Evolutionary conservation across 2,797 vertebrate species (phyloP), one percentile per base, ranked within the genome.

Genomic region (Antennarius maculatus): DNA sequence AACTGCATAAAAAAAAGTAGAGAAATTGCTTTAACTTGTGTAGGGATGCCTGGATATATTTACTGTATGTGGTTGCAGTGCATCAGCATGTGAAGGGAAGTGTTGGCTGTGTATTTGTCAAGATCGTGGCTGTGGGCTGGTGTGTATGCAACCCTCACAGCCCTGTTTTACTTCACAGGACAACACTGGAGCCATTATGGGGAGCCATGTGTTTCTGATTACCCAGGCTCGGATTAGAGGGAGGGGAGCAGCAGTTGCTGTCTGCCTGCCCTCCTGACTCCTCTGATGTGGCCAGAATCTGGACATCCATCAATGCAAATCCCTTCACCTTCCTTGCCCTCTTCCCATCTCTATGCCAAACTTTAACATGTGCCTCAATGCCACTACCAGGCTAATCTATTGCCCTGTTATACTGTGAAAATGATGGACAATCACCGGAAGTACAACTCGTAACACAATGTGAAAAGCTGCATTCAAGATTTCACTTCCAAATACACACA

Each of bases 201-300:
- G 66, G 68, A 79, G 77, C 84, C 91, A 93, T 93, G 88, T 92
- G 90, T 91, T 93, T 92, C 84, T 91, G 88, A 94, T 94, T 92
- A 93, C 74, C 72, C 79, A 53, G 71, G 85, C 87, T 48, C 79
- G 88, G 91, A 92, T 92, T 92, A 90, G 82, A 90, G 83, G 86
- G 88, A 86, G 82, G 80, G 83, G 76, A 88, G 79, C 83, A 75
- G 84, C 23, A 74, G 83, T 87, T 79, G 88, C 85, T 84, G 87
- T 85, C 83, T 84, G 80, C 79, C 68, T 60, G 75, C 76, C 66
- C 75, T 75, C 59, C 70, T 29, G 50, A 74, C 74, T 78, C 48
- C 71, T 86, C 77, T 83, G 79, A 90, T 92, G 89, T 90, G 90
- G 89, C 82, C 80, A 64, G 47, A 54, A 82, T 83, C 87, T 89